Percentiles rank a stretch among this genome's conserved stretches.
Evolutionary conservation across 2,888 invertebrate genomes (phyloP).

Genomic region (Drosophila ezoana): DNA sequence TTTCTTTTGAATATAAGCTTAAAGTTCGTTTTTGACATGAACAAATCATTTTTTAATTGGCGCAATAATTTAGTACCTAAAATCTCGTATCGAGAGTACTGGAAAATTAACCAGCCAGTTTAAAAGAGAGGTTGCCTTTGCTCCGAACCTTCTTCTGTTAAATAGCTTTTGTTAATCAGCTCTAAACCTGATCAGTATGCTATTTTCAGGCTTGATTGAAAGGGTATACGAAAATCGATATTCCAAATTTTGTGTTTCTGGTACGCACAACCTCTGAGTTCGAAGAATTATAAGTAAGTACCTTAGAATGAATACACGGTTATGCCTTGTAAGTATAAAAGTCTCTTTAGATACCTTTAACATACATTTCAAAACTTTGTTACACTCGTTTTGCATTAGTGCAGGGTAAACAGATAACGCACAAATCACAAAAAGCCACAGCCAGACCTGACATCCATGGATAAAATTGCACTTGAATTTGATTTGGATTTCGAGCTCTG

Average conservation of each 20-base stretch:
- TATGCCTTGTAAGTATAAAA: too few relatives aligned
- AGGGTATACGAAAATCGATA: too few relatives aligned
- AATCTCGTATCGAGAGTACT: too few relatives aligned
- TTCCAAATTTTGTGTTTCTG: too few relatives aligned
- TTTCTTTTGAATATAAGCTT: not conserved
- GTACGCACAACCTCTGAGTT: too few relatives aligned
- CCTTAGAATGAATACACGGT: too few relatives aligned
- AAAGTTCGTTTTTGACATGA: not conserved
- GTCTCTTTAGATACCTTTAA: too few relatives aligned
- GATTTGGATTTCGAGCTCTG: slow-evolving; percentile 27
- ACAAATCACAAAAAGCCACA: not conserved
- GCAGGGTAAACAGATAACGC: slow-evolving; percentile 3
- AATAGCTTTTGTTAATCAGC: not conserved
- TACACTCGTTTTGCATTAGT: not conserved
- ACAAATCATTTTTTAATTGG: not conserved
- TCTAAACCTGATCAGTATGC: too few relatives aligned
- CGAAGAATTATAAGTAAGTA: too few relatives aligned
- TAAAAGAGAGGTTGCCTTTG: too few relatives aligned
- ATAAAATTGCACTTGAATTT: slow-evolving; percentile 11
- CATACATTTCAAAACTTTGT: not conserved
- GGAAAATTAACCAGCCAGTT: not conserved
- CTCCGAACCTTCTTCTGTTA: not conserved
- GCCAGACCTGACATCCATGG: slow-evolving; percentile 6
- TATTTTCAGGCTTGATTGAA: too few relatives aligned
- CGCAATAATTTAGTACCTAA: not conserved